Evolutionary conservation across 2,888 invertebrate species (phyloP), one percentile per base, ranked within the genome.

Genomic region (Lasioglossum pauxillum): DNA sequence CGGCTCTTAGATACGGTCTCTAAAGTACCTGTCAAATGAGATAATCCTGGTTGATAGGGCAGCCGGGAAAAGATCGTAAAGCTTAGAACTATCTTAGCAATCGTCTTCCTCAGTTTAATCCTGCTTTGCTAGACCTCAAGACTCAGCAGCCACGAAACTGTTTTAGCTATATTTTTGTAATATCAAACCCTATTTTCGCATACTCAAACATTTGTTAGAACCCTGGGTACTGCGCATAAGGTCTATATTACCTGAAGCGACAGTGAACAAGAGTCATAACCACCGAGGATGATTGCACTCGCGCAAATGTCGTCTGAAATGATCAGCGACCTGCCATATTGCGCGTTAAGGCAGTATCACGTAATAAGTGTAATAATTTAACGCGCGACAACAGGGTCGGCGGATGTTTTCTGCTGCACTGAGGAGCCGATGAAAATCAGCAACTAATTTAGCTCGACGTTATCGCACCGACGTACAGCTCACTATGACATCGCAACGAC

Each of bases 361-460:
- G 69, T 79, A 82, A 85, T 74, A 80, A 80, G 74, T 77, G 76
- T 80, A 80, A 85, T 84, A 86, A 86, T 86, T 78, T 85, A 85
- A 80, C 46, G 46, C 23, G 46, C 12, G 31, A 14, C 71, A 53
- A 44, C 38, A n/a, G 53, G 64, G 53, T 53, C 0, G 46, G 23
- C 44, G 12, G 67, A 27, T 5, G 27, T 53, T 16, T n/a, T 12
- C 38, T n/a, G 53, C 2, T 46, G 27, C 19, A 35, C 27, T 5
- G 5, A 14, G 60, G 19, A 53, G 41, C 8, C 60, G 49, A 53
- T 35, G 78, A 71, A 83, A 83, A 83, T 78, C 83, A 27, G 38
- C 31, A 19, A n/a, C 38, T 60, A 31, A 57, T 78, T 60, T 71
- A 14, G 16, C 16, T 16, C 14, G 35, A 35, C 64, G 71, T 53